phyloP scores from a whole-genome alignment of 2,797 vertebrate species.

The Periparus ater region DNA sequence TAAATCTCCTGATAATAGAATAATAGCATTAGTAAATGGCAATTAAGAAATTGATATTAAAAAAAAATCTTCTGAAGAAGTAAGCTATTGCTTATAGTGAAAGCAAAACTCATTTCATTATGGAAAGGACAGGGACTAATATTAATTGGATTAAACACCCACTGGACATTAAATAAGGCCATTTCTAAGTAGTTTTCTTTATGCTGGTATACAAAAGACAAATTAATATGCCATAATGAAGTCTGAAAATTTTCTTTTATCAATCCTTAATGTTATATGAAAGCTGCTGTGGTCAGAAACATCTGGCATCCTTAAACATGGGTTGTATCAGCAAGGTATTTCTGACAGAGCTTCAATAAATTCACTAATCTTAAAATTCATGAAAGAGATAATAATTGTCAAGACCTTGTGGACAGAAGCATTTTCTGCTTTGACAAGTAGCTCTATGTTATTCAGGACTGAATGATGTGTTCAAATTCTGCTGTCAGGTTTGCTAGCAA shows the following conservation, averaged over 20 bases:
- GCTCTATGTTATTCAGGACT: constrained; percentile 26
- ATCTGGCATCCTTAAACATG: neutral
- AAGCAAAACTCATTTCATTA: neutral
- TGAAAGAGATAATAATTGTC: constrained; percentile 20
- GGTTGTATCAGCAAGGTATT: neutral
- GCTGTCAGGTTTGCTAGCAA: constrained; percentile 60
- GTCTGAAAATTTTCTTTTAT: neutral
- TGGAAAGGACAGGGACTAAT: neutral
- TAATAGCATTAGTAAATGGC: neutral
- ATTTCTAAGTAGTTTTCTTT: neutral
- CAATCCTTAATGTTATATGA: neutral
- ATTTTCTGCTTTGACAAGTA: constrained; percentile 65
- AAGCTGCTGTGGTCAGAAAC: neutral
- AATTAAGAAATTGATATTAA: constrained; percentile 6
- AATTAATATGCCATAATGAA: neutral
- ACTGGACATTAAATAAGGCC: neutral
- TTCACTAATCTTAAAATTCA: constrained; percentile 29
- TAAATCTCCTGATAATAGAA: neutral
- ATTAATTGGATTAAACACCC: constrained; percentile 14
- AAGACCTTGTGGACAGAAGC: constrained; percentile 28
- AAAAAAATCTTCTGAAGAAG: neutral
- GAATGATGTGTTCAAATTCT: constrained; percentile 44
- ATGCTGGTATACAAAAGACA: neutral
- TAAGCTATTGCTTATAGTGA: neutral
- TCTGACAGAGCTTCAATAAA: neutral